Evolutionary conservation across 2,888 invertebrate species (phyloP).

Genomic region (Andrena bucephala): DNA sequence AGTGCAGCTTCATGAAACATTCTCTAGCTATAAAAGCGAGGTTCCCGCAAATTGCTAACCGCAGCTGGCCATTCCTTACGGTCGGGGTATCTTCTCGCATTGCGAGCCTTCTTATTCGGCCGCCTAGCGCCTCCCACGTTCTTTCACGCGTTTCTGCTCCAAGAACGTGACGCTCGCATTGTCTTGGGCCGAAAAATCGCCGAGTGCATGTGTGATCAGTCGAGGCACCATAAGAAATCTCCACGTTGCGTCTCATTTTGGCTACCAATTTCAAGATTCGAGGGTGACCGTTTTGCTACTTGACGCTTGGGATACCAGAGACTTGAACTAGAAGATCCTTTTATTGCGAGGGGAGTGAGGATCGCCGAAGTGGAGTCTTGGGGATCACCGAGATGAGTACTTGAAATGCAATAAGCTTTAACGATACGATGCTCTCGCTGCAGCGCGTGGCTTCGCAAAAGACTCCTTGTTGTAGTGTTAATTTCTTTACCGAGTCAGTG

Average conservation of each 20-base stretch:
- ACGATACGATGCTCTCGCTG: neutral
- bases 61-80: conserved; percentile 42
- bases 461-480: neutral
- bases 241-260: neutral
- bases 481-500: conserved; percentile 8
- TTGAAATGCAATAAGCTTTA: too few relatives aligned
- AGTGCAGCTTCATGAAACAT: conserved; percentile 51
- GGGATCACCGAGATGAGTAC: neutral
- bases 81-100: conserved; percentile 38
- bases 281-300: neutral
- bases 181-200: conserved; percentile 16
- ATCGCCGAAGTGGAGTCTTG: neutral
- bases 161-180: conserved; percentile 21
- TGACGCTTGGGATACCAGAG: neutral
- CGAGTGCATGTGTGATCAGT: neutral
- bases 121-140: conserved; percentile 56
- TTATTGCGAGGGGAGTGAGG: neutral
- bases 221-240: neutral
- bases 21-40: conserved; percentile 51
- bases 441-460: neutral
- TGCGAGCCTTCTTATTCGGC: conserved; percentile 40
- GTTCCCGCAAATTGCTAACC: conserved; percentile 64
- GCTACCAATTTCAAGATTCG: too few relatives aligned
- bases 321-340: neutral
- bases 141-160: conserved; percentile 18